A percentile compares a stretch with the other conserved stretches of the same genome.
Conservation (phyloP, 2,888 invertebrate genomes). For the Galeopsomyia nigrocyanea region DNA sequence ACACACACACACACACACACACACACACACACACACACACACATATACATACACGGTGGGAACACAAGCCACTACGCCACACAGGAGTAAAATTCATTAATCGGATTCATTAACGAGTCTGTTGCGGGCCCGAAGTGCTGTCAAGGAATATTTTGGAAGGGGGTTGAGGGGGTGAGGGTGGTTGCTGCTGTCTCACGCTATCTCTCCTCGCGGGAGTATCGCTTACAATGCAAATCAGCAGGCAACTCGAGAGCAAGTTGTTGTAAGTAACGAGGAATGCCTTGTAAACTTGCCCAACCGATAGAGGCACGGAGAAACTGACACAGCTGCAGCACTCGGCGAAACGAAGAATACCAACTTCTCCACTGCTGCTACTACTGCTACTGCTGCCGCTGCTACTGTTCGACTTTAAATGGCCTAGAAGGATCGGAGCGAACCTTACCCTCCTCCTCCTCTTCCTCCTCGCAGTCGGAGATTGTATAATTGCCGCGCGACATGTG, state of each 20-base stretch:
- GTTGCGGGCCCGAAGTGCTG: conserved; percentile 34
- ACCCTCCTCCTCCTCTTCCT: too few species aligned
- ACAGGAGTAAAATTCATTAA: conserved; percentile 44
- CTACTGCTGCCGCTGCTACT: background rate
- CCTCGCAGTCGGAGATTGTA: too few species aligned
- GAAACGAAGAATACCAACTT: too few species aligned
- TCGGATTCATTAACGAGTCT: conserved; percentile 47
- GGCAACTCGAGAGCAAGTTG: conserved; percentile 42
- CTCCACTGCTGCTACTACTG: background rate
- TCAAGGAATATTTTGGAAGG: conserved; percentile 44
- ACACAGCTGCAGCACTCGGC: too few species aligned
- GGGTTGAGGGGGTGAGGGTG: too few species aligned
- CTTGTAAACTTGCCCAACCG: too few species aligned
- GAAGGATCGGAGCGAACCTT: too few species aligned
- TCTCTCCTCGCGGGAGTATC: conserved; percentile 26
- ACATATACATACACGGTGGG: too few species aligned
- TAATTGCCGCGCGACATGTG: too few species aligned
- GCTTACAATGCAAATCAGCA: conserved; percentile 48
- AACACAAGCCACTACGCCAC: background rate
- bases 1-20: too few species aligned
- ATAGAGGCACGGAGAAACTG: background rate
- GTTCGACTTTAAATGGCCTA: too few species aligned
- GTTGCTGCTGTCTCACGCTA: background rate
- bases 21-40: too few species aligned
- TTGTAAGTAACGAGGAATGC: conserved; percentile 42